Percentiles rank a stretch among this genome's conserved stretches.
phyloP scores from a whole-genome alignment of 92 coral and sea anemone genomes.

The Phenganax stokvisi region DNA sequence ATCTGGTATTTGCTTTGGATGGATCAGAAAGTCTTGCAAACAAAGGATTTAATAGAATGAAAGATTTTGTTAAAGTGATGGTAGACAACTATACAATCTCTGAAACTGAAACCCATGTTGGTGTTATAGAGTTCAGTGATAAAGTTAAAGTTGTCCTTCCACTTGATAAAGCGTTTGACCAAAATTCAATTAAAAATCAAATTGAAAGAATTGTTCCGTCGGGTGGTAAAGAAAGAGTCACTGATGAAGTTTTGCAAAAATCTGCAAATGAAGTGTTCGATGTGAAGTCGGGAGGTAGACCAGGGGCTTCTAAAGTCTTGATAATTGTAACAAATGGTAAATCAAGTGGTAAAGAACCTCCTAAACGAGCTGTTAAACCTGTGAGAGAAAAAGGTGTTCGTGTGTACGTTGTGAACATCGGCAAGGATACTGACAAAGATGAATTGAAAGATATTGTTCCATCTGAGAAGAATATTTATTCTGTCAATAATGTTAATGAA shows the following conservation, averaged over 20 bases:
- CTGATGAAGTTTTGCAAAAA: conserved; percentile 52
- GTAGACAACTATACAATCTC: conserved; percentile 54
- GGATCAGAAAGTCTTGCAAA: conserved; percentile 55
- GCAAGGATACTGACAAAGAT: conserved; percentile 54
- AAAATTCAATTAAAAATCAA: conserved; percentile 2
- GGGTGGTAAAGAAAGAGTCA: conserved; percentile 41
- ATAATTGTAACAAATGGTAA: conserved; percentile 69
- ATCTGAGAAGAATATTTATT: conserved; percentile 49
- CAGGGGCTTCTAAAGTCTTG: conserved; percentile 54
- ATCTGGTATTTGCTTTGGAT: conserved; percentile 53
- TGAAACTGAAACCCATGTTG: conserved; percentile 51
- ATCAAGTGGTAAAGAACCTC: conserved; percentile 52
- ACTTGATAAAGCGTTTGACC: conserved; percentile 17
- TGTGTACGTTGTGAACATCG: conserved; percentile 56
- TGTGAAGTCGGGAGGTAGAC: conserved; percentile 54
- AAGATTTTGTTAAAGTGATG: conserved; percentile 60
- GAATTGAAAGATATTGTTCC: conserved; percentile 63
- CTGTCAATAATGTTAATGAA: conserved; percentile 50
- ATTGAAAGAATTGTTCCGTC: conserved; percentile 28
- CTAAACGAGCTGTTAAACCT: conserved; percentile 53
- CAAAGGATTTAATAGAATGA: conserved; percentile 57
- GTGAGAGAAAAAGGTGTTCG: conserved; percentile 55
- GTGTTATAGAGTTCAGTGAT: conserved; percentile 32
- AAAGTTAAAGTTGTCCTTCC: conserved; percentile 25
- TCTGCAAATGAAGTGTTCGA: conserved; percentile 59